Conservation (phyloP, 2,797 vertebrate genomes). For the Notoglanidium macrostoma region DNA sequence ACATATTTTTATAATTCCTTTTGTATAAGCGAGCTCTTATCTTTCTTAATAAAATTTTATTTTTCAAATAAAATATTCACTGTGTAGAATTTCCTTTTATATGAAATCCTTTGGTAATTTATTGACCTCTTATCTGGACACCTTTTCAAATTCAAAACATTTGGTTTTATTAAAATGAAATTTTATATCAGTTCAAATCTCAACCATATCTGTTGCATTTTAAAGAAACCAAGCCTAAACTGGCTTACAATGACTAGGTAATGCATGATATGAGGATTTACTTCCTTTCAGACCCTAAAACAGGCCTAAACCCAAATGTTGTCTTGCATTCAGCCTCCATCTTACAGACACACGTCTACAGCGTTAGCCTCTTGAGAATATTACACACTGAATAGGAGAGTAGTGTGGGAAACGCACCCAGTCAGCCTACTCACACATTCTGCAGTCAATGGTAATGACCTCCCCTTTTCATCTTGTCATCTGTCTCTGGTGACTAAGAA, state of each 20-base stretch:
- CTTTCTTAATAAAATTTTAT: constrained; percentile 39
- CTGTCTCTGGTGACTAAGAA: constrained; percentile 59
- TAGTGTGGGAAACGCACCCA: constrained; percentile 86
- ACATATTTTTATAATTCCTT: constrained; percentile 44
- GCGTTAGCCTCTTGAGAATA: constrained; percentile 70
- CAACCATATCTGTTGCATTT: neutral
- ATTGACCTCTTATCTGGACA: neutral
- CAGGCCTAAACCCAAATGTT: constrained; percentile 37
- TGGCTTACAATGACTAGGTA: neutral
- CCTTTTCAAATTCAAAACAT: neutral
- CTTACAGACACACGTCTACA: constrained; percentile 85
- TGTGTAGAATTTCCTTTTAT: neutral
- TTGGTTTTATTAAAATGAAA: neutral
- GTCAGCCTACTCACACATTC: constrained; percentile 80
- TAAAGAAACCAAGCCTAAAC: neutral
- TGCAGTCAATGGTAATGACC: constrained; percentile 73
- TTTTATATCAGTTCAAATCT: neutral
- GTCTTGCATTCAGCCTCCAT: constrained; percentile 63
- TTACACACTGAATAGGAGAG: constrained; percentile 76
- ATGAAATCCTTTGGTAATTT: neutral
- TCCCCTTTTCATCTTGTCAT: constrained; percentile 67
- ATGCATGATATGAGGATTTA: neutral
- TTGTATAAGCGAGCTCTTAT: constrained; percentile 45
- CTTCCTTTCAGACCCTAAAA: constrained; percentile 36
- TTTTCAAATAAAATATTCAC: constrained; percentile 25